Evolutionary conservation across 2,113 vertebrate genomes (phyloP), one percentile per base, ranked within the genome.

Genomic region (Hypomesus transpacificus): DNA sequence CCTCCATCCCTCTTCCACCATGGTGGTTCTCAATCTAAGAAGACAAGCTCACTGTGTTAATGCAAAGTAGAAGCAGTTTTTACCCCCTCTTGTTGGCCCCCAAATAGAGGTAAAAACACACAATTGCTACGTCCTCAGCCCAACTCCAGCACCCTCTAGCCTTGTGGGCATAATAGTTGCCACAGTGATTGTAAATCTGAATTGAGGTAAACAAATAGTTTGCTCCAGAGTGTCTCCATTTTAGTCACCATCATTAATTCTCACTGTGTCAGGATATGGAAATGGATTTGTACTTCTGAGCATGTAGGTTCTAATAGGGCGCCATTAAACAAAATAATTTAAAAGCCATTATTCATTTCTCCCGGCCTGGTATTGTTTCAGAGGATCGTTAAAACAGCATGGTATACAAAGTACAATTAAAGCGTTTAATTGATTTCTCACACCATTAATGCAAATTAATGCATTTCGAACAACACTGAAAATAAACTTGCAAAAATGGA

Each of bases 341-440:
- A 71, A 73, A 82, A 62, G 24, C 28, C 58, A 66, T 71, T 77
- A 54, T 68, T 61, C 69, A 71, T 66, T 22, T 24, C 20, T 22
- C 21, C 7, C 50, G 52, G 31, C 56, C 52, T 70, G 74, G 74
- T 59, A 51, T 63, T 16, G 59, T 61, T 66, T 71, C 73, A 68
- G 79, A 61, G 61, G 65, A 74, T 81, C 69, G 75, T 86, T 79
- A 79, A 71, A 70, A 69, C 76, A 76, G 67, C 66, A 31, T 73
- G 66, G 65, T 77, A 74, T 74, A 77, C 70, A 77, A 67, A 2
- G 64, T 62, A 65, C 68, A 80, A 75, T 83, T 80, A 76, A 72
- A 75, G 60, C 66, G 61, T 75, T 82, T 82, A 71, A 86, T 82
- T 80, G 73, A 83, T 82, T 88, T 75, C 68, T 56, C 61, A 77